Conservation (phyloP, 2,113 vertebrate species). For the Lampris incognitus region DNA sequence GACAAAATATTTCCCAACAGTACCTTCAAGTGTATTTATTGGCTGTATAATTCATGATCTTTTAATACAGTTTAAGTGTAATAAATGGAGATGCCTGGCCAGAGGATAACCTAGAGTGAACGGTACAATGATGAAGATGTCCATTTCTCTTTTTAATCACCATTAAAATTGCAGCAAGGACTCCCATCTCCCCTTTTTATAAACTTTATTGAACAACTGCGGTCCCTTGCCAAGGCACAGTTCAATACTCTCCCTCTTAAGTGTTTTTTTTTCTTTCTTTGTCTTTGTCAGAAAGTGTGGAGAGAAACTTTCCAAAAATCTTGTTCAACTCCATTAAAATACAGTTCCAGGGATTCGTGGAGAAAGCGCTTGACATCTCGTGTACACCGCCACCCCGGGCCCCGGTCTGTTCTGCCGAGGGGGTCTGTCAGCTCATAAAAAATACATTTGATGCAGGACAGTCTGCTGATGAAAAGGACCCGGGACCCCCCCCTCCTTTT, state of each 20-base stretch:
- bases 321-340: constrained; percentile 77
- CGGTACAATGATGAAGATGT: constrained; percentile 14
- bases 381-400: constrained; percentile 52
- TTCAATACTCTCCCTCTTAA: constrained; percentile 49
- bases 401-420: constrained; percentile 44
- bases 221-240: constrained; percentile 47
- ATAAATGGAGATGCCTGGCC: constrained; percentile 21
- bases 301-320: constrained; percentile 48
- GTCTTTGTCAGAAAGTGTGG: constrained; percentile 1
- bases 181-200: constrained; percentile 16
- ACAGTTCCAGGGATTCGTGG: constrained; percentile 61
- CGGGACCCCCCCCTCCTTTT: constrained; percentile 33
- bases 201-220: constrained; percentile 41
- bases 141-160: constrained; percentile 30
- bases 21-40: constrained; percentile 46
- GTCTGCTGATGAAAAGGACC: constrained; percentile 59
- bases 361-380: constrained; percentile 61
- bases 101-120: constrained; percentile 2
- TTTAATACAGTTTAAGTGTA: constrained; percentile 32
- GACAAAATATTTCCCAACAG: constrained; percentile 54
- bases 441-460: constrained; percentile 73
- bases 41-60: constrained; percentile 25
- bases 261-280: constrained; percentile 56
- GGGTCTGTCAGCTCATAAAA: constrained; percentile 71
- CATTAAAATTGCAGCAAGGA: constrained; percentile 17